Base-by-base conservation (phyloP, 2,797 vertebrate genomes). In the Rhinatrema bivittatum region DNA sequence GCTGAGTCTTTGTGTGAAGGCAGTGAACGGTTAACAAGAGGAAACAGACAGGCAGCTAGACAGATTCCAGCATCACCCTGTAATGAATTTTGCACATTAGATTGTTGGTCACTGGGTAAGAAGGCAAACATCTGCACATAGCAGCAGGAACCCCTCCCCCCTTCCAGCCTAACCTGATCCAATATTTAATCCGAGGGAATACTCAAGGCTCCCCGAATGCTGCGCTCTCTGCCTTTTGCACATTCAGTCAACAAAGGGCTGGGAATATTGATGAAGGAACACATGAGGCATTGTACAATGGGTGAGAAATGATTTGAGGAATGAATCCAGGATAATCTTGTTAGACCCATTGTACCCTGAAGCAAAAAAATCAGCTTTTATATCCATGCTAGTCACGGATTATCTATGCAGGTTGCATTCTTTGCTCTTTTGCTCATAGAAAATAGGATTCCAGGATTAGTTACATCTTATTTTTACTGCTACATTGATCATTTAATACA, bases 401-500 rank as follows among this genome's bases (percentile, higher is more conserved):
- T 21, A 29, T 7, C 34, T 26, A 44, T 33, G 3, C 2, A 11
- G 36, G 32, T 10, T 23, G 49, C 5, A 44, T 48, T 9, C 18
- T 14, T 31, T 50, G 11, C 28, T 35, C 5, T 33, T 30, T n/a
- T 38, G 39, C 30, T 31, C 33, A 36, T 10, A 53, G 36, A 49
- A 50, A 57, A 47, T 25, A 51, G 34, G 25, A 65, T 56, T 58
- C 39, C 31, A 31, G 20, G 11, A 51, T 51, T 54, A 46, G 6
- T 10, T 36, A 51, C 10, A 35, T 36, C 43, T 60, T 62, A 42
- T 37, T 40, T 42, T 40, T 41, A 36, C 18, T 45, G 25, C 29
- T 46, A 20, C 45, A 52, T 26, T 65, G 62, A 70, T 68, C 45
- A 46, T 30, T 62, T 56, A 50, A 58, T 52, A 58, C 50, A 71